phyloP scores from a whole-genome alignment of 2,888 invertebrate genomes.

The Ophion obscuratus region DNA sequence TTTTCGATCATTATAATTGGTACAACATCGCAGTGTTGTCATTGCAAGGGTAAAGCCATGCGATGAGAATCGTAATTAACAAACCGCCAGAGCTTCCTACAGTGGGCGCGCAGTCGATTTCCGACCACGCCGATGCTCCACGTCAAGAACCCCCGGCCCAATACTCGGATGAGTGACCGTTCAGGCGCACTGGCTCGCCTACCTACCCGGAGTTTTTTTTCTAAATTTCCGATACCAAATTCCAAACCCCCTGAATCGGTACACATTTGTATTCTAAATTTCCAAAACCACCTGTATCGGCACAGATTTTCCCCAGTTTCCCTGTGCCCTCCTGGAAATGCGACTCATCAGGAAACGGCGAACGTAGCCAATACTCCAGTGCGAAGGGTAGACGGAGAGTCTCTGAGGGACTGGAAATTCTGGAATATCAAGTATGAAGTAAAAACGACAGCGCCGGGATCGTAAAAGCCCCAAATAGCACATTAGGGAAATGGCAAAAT shows the following conservation, averaged over 20 bases:
- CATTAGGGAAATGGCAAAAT: not conserved
- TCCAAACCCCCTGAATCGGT: not conserved
- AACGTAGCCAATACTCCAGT: too few relatives aligned
- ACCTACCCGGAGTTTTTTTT: not conserved
- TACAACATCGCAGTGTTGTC: not conserved
- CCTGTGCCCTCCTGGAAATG: not conserved
- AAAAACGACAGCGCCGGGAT: not conserved
- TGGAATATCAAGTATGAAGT: not conserved
- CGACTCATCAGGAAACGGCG: not conserved
- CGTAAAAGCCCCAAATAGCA: not conserved
- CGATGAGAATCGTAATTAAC: not conserved
- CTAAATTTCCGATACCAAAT: not conserved
- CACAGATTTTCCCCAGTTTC: not conserved
- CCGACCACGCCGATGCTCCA: not conserved
- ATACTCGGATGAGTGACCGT: not conserved
- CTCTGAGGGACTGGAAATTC: not conserved
- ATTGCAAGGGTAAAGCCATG: not conserved
- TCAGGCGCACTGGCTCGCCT: too few relatives aligned
- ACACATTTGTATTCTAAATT: not conserved
- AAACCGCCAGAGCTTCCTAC: not conserved
- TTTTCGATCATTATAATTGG: constrained; percentile 17
- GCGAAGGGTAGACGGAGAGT: too few relatives aligned
- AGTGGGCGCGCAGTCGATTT: not conserved
- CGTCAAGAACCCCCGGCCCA: not conserved
- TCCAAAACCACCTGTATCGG: not conserved